Evolutionary conservation across 2,113 vertebrate species (phyloP), one percentile per base, ranked within the genome.

Genomic region (Scomber scombrus): DNA sequence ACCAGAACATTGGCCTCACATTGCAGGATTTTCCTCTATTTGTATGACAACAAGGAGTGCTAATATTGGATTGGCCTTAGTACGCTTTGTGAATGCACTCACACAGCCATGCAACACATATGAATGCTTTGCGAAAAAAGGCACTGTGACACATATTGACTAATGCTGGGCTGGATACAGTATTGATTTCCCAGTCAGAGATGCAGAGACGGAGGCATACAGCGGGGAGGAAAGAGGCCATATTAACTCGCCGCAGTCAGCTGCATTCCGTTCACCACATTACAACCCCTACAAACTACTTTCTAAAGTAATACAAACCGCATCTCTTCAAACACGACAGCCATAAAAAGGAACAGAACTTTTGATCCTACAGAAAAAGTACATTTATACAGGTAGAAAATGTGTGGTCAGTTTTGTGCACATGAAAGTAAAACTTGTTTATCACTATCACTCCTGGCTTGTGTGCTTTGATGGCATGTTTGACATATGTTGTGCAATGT

Each of bases 121-220:
- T 85, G 71, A 88, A 88, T 80, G 86, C 73, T 88, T 68, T 2
- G 13, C 82, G 81, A 89, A 55, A 82, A 87, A 88, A 87, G 50
- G 62, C 77, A 40, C 72, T 85, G 86, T 90, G 91, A 91, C 90
- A 92, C 74, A 88, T 92, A 93, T 94, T 87, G 92, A 93, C 88
- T 87, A 76, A 68, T 78, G 75, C 86, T 80, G 78, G 78, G 82
- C 79, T 84, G 85, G 78, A 89, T 81, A 88, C 81, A 66, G 68
- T 88, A 93, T 94, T 80, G 92, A 95, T 91, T 86, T 76, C 60
- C 60, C 63, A 85, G 64, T 88, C 90, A 88, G 79, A 82, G 82
- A 85, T 67, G 55, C 82, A 91, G 58, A 89, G 75, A 82, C 72
- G 62, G 69, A 68, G 56, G 68, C 80, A 46, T 68, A 75, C 21